Conservation (phyloP, 2,797 vertebrate species). For the Euthynnus affinis region DNA sequence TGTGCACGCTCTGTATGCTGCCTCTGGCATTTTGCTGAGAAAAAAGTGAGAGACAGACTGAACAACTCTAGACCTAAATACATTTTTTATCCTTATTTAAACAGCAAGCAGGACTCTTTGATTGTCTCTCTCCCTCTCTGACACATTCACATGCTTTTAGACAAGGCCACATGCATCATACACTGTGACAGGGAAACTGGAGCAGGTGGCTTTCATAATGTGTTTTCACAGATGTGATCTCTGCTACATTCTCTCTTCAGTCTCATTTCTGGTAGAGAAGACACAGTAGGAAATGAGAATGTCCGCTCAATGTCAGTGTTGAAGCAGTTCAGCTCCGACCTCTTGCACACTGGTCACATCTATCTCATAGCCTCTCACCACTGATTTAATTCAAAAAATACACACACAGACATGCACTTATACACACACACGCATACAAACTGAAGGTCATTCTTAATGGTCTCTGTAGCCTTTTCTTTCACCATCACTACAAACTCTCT, state of each 20-base stretch:
- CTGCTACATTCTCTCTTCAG: slow-evolving; percentile 40
- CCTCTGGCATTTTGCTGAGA: slow-evolving; percentile 28
- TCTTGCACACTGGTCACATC: slow-evolving; percentile 48
- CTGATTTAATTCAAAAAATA: slow-evolving; percentile 60
- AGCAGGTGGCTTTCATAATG: slow-evolving; percentile 64
- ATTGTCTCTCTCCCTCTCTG: background rate
- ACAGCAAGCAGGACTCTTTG: slow-evolving; percentile 6
- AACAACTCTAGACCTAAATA: slow-evolving; percentile 2
- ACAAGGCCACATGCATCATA: slow-evolving; percentile 39
- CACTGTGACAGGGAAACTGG: slow-evolving; percentile 10
- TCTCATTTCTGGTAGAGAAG: slow-evolving; percentile 42
- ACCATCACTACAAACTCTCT: slow-evolving; percentile 63
- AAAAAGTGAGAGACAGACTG: background rate
- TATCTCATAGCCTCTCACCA: slow-evolving; percentile 50
- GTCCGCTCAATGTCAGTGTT: slow-evolving; percentile 58
- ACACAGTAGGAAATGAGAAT: slow-evolving; percentile 47
- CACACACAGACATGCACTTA: background rate
- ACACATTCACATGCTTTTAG: slow-evolving; percentile 16
- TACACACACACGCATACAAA: slow-evolving; percentile 28
- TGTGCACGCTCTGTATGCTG: background rate
- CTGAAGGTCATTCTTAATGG: slow-evolving; percentile 74
- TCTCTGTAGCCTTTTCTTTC: slow-evolving; percentile 66
- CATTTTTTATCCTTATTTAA: slow-evolving; percentile 18
- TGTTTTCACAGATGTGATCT: slow-evolving; percentile 68
- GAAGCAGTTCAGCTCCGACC: slow-evolving; percentile 45